Evolutionary conservation across 2,113 vertebrate species (phyloP).

Genomic region (Anolis carolinensis): DNA sequence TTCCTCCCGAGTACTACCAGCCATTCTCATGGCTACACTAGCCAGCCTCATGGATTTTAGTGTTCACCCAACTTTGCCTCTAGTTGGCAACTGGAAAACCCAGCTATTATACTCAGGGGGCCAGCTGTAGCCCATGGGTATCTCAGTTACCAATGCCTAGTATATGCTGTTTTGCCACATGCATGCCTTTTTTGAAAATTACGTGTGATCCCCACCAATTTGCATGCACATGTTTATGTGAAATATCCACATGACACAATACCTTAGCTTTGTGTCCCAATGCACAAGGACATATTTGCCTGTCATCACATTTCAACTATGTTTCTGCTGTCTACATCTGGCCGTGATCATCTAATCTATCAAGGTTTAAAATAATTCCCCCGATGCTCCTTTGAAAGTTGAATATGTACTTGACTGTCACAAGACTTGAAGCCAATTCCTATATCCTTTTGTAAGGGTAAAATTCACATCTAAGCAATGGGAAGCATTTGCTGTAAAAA

Average conservation of each 20-base stretch:
- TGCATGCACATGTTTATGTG: background rate
- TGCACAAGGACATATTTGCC: background rate
- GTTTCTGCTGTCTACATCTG: background rate
- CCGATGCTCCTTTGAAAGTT: background rate
- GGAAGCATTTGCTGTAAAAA: background rate
- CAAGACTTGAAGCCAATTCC: background rate
- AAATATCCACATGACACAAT: background rate
- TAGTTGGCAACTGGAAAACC: background rate
- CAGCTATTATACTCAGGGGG: background rate
- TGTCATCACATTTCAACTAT: background rate
- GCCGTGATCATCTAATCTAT: background rate
- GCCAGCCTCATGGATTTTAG: too few relatives aligned
- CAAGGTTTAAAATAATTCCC: constrained; percentile 11
- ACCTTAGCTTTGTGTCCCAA: background rate
- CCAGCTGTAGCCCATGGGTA: background rate
- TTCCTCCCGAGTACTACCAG: background rate
- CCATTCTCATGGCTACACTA: background rate
- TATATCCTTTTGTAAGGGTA: background rate
- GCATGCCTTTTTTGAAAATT: background rate
- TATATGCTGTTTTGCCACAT: background rate
- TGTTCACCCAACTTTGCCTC: background rate
- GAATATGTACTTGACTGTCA: background rate
- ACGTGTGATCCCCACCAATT: constrained; percentile 42
- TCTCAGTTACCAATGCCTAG: background rate
- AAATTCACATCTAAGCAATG: background rate